Base-by-base conservation (phyloP, 2,113 vertebrate genomes). In the Nymphicus hollandicus region DNA sequence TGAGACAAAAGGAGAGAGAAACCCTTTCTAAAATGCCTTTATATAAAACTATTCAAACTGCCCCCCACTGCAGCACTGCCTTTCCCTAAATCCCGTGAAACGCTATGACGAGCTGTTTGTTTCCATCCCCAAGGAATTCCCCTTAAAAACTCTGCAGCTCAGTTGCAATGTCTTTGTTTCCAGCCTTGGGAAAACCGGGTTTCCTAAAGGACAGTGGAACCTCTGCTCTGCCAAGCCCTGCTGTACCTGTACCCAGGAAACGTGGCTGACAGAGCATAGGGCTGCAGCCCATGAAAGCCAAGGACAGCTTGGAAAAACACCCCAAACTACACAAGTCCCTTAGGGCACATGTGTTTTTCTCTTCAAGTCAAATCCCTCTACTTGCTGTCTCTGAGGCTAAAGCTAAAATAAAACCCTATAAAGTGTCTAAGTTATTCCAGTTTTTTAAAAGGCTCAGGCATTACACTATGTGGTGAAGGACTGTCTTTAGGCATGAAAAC, bases 111-210 rank as follows among this genome's bases (percentile, higher is more conserved):
- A 96, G 55, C 63, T 88, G 49, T 77, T 95, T 91, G 63, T 64
- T 95, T 90, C 79, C 56, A 85, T 91, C 87, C 79, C 88, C 79
- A 93, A 89, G 88, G 74, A 90, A 88, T 73, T 88, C 50, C 39
- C 71, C 39, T 86, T 66, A 71, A 77, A 95, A 94, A 60, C 68
- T 43, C 70, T 13, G 80, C 82, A 81, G 58, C 55, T 83, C 37
- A 24, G 46, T 53, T 73, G 55, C 74, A 83, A 93, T 70, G 64
- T 77, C 82, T 77, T 93, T 77, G 63, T 96, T 95, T 81, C 53
- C 63, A 73, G 74, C 35, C 68, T 58, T 83, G 1, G 4, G 63
- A 86, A 94, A 80, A 37, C n/a, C 43, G 50, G 33, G 53, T 88
- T 74, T 96, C 94, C 64, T 70, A 72, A 93, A 92, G 87, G 95